Base-by-base conservation (phyloP, 1,140 invertebrate genomes). In the Mizuhopecten yessoensis region DNA sequence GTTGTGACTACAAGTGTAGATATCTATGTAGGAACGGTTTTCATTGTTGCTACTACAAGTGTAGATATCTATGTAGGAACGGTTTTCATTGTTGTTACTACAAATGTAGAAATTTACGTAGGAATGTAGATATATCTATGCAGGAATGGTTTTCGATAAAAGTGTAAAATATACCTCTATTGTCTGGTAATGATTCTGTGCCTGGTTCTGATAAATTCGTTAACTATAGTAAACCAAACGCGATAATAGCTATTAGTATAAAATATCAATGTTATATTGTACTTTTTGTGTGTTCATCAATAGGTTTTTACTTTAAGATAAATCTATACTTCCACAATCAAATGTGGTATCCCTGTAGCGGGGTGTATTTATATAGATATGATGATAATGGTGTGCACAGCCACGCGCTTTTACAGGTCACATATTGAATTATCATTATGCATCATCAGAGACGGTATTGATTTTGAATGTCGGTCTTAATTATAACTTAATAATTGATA, bases 401-500 rank as follows among this genome's bases (percentile, higher is more conserved):
- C 57, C 57, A 75, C 57, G 11, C 57, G 5, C 2, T 5, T 75
- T n/a, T 29, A 75, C n/a, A 75, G 57, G 57, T 75, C 57, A 75
- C 57, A 75, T 75, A 75, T 75, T 75, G 57, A 75, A 75, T 17
- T 75, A 75, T 75, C 57, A 75, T 29, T 75, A 75, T 75, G 57
- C 57, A 75, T 75, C 57, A 75, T 75, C 57, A 29, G 57, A 75
- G 57, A 75, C 57, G 17, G 3, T 75, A 75, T 75, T 75, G 57
- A 75, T 75, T 75, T 75, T 75, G 57, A 75, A 75, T 75, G 57
- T 75, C 57, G 57, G 23, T 75, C 57, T 75, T 75, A 75, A 75
- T 75, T 75, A 75, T 75, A 75, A 75, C 57, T 75, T 75, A 75
- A 75, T 75, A 75, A 75, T 75, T 75, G 57, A 75, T 75, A 75